Conservation (phyloP, 2,797 vertebrate genomes). For the Discoglossus pictus region DNA sequence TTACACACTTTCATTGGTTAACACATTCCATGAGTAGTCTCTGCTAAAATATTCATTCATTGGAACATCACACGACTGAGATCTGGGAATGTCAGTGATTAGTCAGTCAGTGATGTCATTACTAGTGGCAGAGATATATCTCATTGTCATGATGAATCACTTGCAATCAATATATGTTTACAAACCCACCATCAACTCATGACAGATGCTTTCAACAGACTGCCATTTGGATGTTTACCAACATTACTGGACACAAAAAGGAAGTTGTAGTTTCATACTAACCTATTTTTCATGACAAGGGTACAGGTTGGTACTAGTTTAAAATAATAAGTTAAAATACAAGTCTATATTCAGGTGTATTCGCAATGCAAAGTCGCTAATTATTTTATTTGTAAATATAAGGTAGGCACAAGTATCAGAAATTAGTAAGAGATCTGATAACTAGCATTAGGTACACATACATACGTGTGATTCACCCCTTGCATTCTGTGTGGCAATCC, state of each 20-base stretch:
- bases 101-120: constrained; percentile 1
- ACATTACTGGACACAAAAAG: not conserved
- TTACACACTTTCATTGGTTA: too few relatives aligned
- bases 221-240: constrained; percentile 1
- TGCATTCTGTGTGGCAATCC: too few relatives aligned
- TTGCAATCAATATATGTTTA: not conserved
- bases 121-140: not conserved
- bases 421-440: not conserved
- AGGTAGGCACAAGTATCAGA: too few relatives aligned
- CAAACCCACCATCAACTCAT: not conserved
- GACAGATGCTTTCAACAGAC: not conserved
- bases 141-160: not conserved
- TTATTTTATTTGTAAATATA: too few relatives aligned
- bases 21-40: too few relatives aligned
- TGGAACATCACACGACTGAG: not conserved
- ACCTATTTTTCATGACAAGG: not conserved
- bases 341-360: too few relatives aligned
- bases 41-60: not conserved
- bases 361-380: too few relatives aligned
- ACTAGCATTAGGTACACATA: not conserved
- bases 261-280: not conserved
- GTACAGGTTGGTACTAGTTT: too few relatives aligned
- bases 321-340: too few relatives aligned
- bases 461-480: not conserved
- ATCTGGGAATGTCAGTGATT: not conserved